Percentiles rank a stretch among this genome's conserved stretches.
Conservation (phyloP, 37 sponge, comb jelly and placozoan genomes). For the Ephydatia muelleri region DNA sequence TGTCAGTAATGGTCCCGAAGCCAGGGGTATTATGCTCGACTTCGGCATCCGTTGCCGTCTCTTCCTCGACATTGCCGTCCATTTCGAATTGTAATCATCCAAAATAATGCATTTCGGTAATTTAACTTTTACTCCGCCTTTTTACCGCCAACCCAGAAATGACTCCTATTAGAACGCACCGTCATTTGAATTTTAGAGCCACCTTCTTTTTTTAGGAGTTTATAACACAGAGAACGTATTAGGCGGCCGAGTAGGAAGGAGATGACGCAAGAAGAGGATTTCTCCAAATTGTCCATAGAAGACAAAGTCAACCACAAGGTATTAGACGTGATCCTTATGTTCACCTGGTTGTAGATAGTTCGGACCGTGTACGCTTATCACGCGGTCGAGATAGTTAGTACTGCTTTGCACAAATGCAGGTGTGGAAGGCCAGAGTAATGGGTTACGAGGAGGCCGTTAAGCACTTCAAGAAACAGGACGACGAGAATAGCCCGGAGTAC, state of each 20-base stretch:
- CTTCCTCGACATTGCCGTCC: background rate
- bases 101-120: no score
- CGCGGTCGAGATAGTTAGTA: background rate
- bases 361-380: background rate
- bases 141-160: background rate
- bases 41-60: background rate
- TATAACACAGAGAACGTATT: background rate
- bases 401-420: constrained; percentile 44
- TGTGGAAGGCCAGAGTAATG: constrained; percentile 85
- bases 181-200: background rate
- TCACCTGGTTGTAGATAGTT: background rate
- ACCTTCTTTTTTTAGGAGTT: background rate
- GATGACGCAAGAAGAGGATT: constrained; percentile 68
- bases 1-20: no score
- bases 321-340: background rate
- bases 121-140: no score
- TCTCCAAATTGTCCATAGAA: constrained; percentile 72
- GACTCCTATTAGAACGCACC: background rate
- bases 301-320: constrained; percentile 85
- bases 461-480: constrained; percentile 75
- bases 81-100: background rate
- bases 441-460: constrained; percentile 92
- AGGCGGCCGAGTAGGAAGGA: background rate
- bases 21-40: background rate
- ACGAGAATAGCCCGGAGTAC: constrained; percentile 82